A percentile compares a stretch with the other conserved stretches of the same genome.
Conservation (phyloP, 2,797 vertebrate genomes). For the Podarcis siculus region DNA sequence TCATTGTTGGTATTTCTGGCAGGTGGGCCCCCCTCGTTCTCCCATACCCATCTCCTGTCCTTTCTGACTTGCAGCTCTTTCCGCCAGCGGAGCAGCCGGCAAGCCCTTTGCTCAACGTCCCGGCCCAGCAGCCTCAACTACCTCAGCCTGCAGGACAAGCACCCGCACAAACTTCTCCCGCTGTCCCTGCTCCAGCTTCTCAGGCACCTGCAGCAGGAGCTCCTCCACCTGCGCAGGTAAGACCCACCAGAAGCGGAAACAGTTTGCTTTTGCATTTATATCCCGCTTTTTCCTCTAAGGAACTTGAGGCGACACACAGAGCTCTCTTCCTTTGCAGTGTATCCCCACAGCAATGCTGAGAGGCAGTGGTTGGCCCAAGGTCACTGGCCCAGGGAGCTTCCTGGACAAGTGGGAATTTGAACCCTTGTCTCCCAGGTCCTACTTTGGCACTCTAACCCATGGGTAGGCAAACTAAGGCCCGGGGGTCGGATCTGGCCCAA, state of each 20-base stretch:
- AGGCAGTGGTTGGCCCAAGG: neutral
- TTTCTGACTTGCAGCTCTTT: constrained; percentile 80
- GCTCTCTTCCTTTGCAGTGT: too few species aligned
- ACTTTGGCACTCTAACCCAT: too few species aligned
- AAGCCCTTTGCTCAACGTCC: constrained; percentile 83
- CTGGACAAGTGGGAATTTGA: neutral
- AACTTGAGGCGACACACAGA: too few species aligned
- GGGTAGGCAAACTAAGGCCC: too few species aligned
- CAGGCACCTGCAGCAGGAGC: constrained; percentile 69
- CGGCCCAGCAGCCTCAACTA: constrained; percentile 85
- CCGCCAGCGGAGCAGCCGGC: constrained; percentile 85
- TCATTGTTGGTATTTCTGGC: accelerated
- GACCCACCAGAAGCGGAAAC: neutral
- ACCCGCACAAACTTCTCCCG: constrained; percentile 76
- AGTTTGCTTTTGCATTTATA: too few species aligned
- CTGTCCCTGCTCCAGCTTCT: constrained; percentile 78
- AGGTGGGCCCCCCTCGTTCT: neutral
- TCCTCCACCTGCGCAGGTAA: constrained; percentile 76
- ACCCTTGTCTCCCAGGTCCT: neutral
- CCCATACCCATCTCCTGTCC: neutral
- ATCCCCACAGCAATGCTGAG: too few species aligned
- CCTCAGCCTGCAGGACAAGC: constrained; percentile 87
- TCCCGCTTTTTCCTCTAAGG: too few species aligned
- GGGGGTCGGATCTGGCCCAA: too few species aligned
- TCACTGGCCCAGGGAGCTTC: neutral